These are phyloP conservation scores for Rhinogobio ventralis DNA, from an alignment of 2,797 vertebrate genomes.

Conservation along the genomic window DNA sequence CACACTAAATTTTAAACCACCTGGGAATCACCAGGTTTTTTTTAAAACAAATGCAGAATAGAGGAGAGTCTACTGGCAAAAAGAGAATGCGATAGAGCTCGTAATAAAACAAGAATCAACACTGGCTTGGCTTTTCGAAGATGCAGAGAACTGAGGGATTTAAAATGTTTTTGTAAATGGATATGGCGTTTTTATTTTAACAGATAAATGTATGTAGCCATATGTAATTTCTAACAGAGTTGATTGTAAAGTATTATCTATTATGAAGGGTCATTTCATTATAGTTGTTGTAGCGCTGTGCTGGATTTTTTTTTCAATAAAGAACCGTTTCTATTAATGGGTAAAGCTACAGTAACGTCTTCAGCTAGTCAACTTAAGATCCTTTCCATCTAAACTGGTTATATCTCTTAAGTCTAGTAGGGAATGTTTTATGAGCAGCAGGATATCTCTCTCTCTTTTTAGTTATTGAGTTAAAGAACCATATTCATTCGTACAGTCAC, in stretches of 20 bases:
- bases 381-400: no score
- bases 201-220: not conserved
- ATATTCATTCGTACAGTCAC: no score
- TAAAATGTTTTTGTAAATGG: not conserved
- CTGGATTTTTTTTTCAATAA: no score
- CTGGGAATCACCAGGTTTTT: accelerated
- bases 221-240: not conserved
- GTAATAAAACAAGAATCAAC: not conserved
- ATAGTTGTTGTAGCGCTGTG: not conserved
- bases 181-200: not conserved
- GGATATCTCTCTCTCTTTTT: no score
- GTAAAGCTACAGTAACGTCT: no score
- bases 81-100: not conserved
- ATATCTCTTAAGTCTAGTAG: no score
- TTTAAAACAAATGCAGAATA: not conserved
- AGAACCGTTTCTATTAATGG: no score
- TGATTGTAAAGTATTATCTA: not conserved
- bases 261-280: not conserved
- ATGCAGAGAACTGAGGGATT: not conserved
- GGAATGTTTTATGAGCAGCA: no score
- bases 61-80: not conserved
- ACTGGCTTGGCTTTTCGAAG: no score
- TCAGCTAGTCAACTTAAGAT: no score
- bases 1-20: not conserved
- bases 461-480: no score